Conservation (phyloP, 2,113 vertebrate species). For the Mastomys coucha region DNA sequence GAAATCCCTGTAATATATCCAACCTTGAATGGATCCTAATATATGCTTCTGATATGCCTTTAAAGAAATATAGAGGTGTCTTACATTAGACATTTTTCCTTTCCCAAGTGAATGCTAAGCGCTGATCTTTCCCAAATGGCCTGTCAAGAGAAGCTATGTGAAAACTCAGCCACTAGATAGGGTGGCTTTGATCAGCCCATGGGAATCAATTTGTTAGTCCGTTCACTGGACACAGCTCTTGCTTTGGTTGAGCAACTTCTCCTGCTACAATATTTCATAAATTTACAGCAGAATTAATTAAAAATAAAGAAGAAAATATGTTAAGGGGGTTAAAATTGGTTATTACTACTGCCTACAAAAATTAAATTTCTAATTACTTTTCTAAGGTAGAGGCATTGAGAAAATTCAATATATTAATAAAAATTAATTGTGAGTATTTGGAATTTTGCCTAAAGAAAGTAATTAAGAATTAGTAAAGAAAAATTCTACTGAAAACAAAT, state of each 20-base stretch:
- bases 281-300: slow-evolving; percentile 64
- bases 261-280: slow-evolving; percentile 63
- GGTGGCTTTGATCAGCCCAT: slow-evolving; percentile 78
- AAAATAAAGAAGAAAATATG: slow-evolving; percentile 64
- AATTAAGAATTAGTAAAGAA: slow-evolving; percentile 81
- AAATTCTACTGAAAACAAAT: slow-evolving; percentile 70
- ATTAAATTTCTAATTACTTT: slow-evolving; percentile 76
- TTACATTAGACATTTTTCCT: slow-evolving; percentile 45
- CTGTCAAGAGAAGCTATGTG: slow-evolving; percentile 68
- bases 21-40: neutral
- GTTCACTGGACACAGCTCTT: slow-evolving; percentile 49
- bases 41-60: neutral
- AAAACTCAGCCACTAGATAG: slow-evolving; percentile 85
- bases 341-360: slow-evolving; percentile 73
- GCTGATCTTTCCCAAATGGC: slow-evolving; percentile 57
- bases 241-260: slow-evolving; percentile 47
- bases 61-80: slow-evolving; percentile 21
- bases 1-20: neutral
- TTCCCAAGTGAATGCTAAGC: neutral
- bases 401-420: slow-evolving; percentile 83
- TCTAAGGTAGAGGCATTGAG: slow-evolving; percentile 75
- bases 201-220: neutral
- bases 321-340: slow-evolving; percentile 35
- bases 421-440: slow-evolving; percentile 78
- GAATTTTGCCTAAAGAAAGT: slow-evolving; percentile 74